A percentile compares a stretch with the other conserved stretches of the same genome.
Conservation (phyloP, 2,113 vertebrate species). For the Piaya cayana region DNA sequence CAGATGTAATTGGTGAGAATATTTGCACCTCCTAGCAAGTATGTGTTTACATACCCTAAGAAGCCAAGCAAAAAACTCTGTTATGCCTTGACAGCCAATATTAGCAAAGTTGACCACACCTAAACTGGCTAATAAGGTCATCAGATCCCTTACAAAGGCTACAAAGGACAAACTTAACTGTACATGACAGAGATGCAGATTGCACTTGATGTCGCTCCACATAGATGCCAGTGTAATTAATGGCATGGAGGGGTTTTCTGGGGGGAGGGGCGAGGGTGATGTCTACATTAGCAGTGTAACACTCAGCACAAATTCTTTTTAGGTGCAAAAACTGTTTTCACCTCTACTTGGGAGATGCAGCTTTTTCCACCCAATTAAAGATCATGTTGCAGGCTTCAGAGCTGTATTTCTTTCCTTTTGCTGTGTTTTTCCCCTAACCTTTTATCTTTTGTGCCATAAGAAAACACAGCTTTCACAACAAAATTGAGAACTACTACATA, state of each 20-base stretch:
- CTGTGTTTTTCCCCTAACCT: neutral
- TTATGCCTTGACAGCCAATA: neutral
- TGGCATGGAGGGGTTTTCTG: neutral
- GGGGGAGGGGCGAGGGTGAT: too few species aligned
- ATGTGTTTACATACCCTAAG: neutral
- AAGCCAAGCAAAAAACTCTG: neutral
- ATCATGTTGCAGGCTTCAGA: neutral
- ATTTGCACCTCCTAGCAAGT: neutral
- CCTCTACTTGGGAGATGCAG: neutral
- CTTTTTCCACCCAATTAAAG: neutral
- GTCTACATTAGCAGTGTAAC: neutral
- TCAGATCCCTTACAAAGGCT: neutral
- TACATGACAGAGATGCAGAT: neutral
- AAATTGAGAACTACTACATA: neutral
- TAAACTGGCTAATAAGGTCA: neutral
- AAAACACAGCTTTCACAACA: neutral
- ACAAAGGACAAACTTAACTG: neutral
- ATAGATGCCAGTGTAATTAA: neutral
- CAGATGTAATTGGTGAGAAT: rapidly evolving
- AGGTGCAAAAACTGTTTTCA: neutral
- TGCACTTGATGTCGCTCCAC: neutral
- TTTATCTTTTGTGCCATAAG: neutral
- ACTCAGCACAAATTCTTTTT: neutral
- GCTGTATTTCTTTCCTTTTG: neutral
- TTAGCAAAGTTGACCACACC: neutral